Evolutionary conservation across 2,113 vertebrate genomes (phyloP), one percentile per base, ranked within the genome.

Genomic region (Colinus virginianus): DNA sequence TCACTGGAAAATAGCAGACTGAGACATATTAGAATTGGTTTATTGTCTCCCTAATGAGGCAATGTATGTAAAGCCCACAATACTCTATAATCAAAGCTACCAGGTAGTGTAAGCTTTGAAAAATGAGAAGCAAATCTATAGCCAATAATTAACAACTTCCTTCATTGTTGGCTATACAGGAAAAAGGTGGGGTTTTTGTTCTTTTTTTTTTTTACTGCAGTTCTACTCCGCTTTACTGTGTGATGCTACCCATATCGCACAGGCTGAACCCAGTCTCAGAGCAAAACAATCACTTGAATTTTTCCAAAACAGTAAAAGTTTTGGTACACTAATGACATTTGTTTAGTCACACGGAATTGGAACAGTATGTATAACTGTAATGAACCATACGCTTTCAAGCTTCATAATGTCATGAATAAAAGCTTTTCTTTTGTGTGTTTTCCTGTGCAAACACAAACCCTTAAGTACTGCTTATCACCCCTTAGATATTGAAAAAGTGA

Each of bases 351-450:
- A 96, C 91, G 97, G 96, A 98, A 98, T 98, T 97, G 98, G 97
- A 98, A 97, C 96, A 93, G 92, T 90, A 96, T 97, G 94, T 96
- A 96, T 95, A 96, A 97, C 97, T 96, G 96, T 97, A 98, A 98
- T 98, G 98, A 98, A 98, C 98, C 97, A 98, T 97, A 78, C 97
- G 93, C 96, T 96, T 97, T 97, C 95, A 97, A 97, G 94, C 88
- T 85, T 70, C 93, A 74, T 55, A 84, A 93, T 89, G 85, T 97
- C 98, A 96, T 91, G 95, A 97, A 97, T 96, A 97, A 88, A 97
- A 67, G 5, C 1, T 82, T 97, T 97, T 97, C 18, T 56, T 55
- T 19, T 56, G 30, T 32, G 30, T 58, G 32, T 58, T 58, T 58
- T 18, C 20, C 36, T 59, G 30, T 42, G 49, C 28, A 95, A 96